phyloP scores from a whole-genome alignment of 2,113 vertebrate genomes.

The Paralichthys olivaceus region DNA sequence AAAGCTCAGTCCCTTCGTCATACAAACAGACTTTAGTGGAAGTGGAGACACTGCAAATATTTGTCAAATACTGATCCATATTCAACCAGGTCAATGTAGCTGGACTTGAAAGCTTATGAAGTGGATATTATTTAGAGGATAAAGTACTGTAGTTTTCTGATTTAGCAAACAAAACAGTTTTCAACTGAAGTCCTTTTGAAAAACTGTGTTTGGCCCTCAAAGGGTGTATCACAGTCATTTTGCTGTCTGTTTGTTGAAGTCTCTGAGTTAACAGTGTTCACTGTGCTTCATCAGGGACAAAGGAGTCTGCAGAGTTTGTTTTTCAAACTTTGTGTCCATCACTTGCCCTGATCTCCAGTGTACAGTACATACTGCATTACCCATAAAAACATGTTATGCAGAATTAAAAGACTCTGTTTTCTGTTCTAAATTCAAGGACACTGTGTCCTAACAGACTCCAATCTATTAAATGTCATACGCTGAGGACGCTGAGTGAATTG shows the following conservation, averaged over 20 bases:
- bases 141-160: background rate
- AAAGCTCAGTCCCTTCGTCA: no score
- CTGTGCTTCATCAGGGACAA: background rate
- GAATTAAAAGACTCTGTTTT: background rate
- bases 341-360: background rate
- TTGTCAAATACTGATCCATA: background rate
- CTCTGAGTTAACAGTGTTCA: background rate
- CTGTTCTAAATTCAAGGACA: background rate
- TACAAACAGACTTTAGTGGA: no score
- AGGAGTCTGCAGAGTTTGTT: background rate
- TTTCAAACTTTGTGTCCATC: background rate
- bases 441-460: background rate
- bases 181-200: background rate
- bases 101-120: background rate
- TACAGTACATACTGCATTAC: background rate
- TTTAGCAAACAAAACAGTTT: background rate
- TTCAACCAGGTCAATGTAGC: background rate
- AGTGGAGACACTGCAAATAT: no score
- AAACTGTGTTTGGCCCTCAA: background rate
- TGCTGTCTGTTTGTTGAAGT: background rate
- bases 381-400: background rate
- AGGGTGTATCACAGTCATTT: background rate
- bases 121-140: background rate
- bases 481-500: slow-evolving; percentile 10
- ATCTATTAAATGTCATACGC: slow-evolving; percentile 17